Evolutionary conservation across 2,888 invertebrate genomes (phyloP), one percentile per base, ranked within the genome.

Genomic region (Koerneria pararmatus): DNA sequence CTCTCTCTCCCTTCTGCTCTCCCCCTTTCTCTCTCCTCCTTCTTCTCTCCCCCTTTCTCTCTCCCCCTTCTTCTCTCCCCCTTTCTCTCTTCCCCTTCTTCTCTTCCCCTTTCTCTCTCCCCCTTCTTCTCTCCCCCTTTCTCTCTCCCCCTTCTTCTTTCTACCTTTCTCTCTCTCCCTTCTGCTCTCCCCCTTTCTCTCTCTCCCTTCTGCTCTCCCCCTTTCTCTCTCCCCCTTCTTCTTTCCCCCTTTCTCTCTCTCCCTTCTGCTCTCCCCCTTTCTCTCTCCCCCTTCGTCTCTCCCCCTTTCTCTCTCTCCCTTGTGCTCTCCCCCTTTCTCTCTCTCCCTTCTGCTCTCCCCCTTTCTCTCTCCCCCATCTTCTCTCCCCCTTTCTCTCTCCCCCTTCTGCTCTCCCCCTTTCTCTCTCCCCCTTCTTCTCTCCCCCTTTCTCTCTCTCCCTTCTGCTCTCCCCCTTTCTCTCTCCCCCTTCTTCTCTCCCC

Each of bases 1-100:
- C 41, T 41, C 29, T 58, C 48, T 48, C 22, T 51, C 48, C 49
- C 35, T 60, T 24, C 60, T 34, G 31, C 46, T 60, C 34, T 24
- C 31, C 48, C 11, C 32, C 15, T 19, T 24, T 48, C 19, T n/a
- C 11, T 59, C 41, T 59, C 24, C n/a, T 58, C 48, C 34, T 60
- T 60, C 60, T 60, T 31, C 46, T 32, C 48, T 48, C 48, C 34
- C 37, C 29, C 35, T 4, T 41, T 29, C 41, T 41, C 29, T 58
- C 48, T 48, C 22, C 24, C 48, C 49, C 35, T 60, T 24, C 60
- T 34, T 48, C 46, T 60, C 34, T 24, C 31, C 48, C 11, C 32
- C 15, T 19, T 24, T 48, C 46, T 46, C 46, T 15, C 11, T 46
- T 46, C 19, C n/a, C n/a, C n/a, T n/a, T n/a, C n/a, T n/a, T n/a